Conservation (phyloP, 2,113 vertebrate genomes). For the Calidris pygmaea region DNA sequence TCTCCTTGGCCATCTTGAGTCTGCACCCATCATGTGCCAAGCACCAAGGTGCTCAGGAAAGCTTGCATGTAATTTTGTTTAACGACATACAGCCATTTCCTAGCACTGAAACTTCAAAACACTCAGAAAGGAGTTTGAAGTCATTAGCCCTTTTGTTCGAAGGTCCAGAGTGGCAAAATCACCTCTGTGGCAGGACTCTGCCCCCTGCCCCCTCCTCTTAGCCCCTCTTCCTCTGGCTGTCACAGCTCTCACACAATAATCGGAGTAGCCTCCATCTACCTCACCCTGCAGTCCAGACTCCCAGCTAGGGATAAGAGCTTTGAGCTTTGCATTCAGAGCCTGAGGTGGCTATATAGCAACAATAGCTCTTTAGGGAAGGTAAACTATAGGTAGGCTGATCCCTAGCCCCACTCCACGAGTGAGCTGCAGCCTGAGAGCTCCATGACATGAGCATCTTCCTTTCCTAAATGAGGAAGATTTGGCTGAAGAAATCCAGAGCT, state of each 20-base stretch:
- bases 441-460: neutral
- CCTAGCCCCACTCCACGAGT: neutral
- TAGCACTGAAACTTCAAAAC: neutral
- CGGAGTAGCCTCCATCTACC: neutral
- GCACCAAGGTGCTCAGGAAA: neutral
- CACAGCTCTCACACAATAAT: neutral
- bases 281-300: neutral
- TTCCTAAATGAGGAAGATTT: neutral
- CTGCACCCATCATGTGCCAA: neutral
- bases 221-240: neutral
- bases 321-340: neutral
- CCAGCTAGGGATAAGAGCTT: neutral
- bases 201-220: neutral
- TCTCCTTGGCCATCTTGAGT: neutral
- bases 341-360: neutral
- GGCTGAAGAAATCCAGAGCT: neutral
- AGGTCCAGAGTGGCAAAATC: neutral
- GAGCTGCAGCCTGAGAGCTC: neutral
- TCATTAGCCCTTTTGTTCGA: neutral
- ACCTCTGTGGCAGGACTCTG: accelerated
- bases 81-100: accelerated
- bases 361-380: neutral
- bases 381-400: neutral
- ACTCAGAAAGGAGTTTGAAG: neutral
- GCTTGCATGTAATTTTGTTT: neutral